These are phyloP conservation scores for Mycteria americana DNA, from an alignment of 2,797 vertebrate species.

Conservation along the genomic window DNA sequence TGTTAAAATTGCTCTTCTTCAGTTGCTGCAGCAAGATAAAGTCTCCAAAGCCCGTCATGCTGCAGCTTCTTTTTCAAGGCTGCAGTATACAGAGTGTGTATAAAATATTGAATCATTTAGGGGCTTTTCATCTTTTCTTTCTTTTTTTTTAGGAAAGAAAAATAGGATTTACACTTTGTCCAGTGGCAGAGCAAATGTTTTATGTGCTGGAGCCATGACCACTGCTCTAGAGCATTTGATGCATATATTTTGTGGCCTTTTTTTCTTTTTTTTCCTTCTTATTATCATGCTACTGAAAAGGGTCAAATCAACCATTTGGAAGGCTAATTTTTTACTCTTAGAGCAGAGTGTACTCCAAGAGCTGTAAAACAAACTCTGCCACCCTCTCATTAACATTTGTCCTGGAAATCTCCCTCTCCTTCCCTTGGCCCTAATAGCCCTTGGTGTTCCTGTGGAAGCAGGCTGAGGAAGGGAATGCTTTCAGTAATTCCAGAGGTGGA, in stretches of 20 bases:
- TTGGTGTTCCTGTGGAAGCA: not conserved
- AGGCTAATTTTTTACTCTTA: conserved; percentile 11
- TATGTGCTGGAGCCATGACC: conserved; percentile 30
- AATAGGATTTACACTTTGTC: conserved; percentile 15
- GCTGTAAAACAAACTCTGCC: not conserved
- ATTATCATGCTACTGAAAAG: not conserved
- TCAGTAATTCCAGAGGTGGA: not conserved
- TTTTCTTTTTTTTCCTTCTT: not conserved
- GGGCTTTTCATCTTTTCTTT: not conserved
- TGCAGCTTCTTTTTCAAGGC: conserved; percentile 30
- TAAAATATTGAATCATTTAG: conserved; percentile 37
- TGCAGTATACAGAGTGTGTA: not conserved
- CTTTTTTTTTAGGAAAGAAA: not conserved
- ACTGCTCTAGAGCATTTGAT: conserved; percentile 27
- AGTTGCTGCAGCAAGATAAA: conserved; percentile 57
- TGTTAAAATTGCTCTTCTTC: conserved; percentile 59
- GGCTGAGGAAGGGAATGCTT: not conserved
- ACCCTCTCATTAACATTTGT: not conserved
- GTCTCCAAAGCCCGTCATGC: conserved; percentile 34
- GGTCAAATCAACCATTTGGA: conserved; percentile 22
- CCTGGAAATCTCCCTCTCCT: not conserved
- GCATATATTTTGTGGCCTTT: not conserved
- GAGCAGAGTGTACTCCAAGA: not conserved
- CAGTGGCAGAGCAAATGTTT: conserved; percentile 20
- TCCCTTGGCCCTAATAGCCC: not conserved